Evolutionary conservation across 2,113 vertebrate genomes (phyloP), one percentile per base, ranked within the genome.

Genomic region (Nannobrachium achirus): DNA sequence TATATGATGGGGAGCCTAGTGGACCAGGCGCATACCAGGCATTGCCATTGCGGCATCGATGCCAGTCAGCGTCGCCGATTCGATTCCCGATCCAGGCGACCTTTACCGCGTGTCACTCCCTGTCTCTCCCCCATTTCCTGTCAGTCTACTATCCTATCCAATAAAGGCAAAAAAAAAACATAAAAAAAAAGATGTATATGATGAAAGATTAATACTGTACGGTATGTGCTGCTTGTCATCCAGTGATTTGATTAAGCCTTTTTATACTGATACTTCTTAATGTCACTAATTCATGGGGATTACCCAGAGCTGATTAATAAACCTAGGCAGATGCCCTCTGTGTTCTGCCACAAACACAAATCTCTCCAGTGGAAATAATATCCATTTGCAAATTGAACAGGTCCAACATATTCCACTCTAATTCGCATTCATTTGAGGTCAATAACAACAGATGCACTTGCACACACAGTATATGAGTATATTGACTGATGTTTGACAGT

Each of bases 351-450:
- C 9, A 45, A 41, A 58, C 39, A 2, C 39, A 58, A 42, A 58
- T 58, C 56, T 11, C 19, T 10, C 18, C 19, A 58, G 56, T 41
- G 15, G 39, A 8, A n/a, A 58, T 41, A n/a, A 58, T 41, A 39
- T 40, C 15, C 39, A 41, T 58, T 58, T 16, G 56, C 39, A 40
- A 40, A 58, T 19, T 58, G 56, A 58, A n/a, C 39, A 58, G 39
- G 56, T 18, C 2, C 9, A 53, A 10, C 10, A 10, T 10, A 7
- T 19, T 53, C 16, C 38, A 41, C 19, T 41, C n/a, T 58, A n/a
- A 7, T n/a, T 58, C n/a, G 15, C 8, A 15, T 42, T 58, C 14
- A 7, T 2, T 46, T 46, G 9, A 46, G 44, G 5, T 46, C 44
- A 46, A 46, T 46, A 6, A 3, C 4, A 46, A 46, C 5, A 46